Base-by-base conservation (phyloP, 2,113 vertebrate genomes). In the Oreochromis spilurus region DNA sequence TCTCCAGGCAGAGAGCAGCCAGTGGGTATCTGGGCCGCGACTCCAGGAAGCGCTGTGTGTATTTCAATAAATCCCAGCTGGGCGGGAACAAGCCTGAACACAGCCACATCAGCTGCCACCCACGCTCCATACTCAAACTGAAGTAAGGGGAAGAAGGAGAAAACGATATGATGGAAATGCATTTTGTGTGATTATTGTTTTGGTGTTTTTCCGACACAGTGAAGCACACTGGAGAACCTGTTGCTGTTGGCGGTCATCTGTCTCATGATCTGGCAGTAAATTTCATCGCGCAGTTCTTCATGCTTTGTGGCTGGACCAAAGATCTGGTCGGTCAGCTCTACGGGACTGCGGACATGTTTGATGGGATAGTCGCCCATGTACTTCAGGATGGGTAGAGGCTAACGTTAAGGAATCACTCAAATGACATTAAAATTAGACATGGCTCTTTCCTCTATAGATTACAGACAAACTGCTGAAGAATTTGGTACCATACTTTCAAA, bases 221-320 rank as follows among this genome's bases (percentile, higher is more conserved):
- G 3, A 34, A 5, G n/a, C 6, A 79, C 9, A 34, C 34, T 21
- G 34, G 45, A 19, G 21, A 54, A 99, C 98, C 97, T 98, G 93
- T 92, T 97, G 84, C 36, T 92, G 91, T 99, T 99, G 53, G 89
- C 90, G 1, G 98, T 99, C 93, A 99, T 95, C 91, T 99, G 98
- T 91, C 97, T 99, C 97, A 99, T 97, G 80, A 99, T 98, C 96
- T 99, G 98, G 87, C 98, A 99, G 95, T 99, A 99, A 89, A 99
- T 95, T 87, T 99, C 98, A 5, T 99, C 98, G 90, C 94, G 92
- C 24, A 99, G 94, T 3, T 88, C 86, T 0, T 94, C 79, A 3
- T 98, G 93, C 85, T 97, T 94, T 11, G 97, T 95, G 19, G 98
- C 96, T 9, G 93, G 90, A 1, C 96, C 96, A 89, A 99, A 99